Conservation (phyloP, 2,797 vertebrate species). For the Acestrorhynchus altus region DNA sequence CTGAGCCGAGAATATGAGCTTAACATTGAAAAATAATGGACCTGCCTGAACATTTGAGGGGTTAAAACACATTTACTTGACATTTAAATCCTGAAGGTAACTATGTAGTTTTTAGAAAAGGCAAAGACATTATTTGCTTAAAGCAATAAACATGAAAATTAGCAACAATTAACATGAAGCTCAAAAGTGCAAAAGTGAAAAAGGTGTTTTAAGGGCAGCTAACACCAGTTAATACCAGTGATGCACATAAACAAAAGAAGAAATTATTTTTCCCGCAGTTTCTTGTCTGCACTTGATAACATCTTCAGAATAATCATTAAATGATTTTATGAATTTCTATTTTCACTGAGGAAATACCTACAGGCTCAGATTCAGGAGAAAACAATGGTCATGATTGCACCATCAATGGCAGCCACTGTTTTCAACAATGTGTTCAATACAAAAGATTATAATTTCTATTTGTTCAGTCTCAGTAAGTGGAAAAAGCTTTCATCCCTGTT, state of each 20-base stretch:
- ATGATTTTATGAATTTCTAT: slow-evolving; percentile 2
- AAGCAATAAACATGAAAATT: background rate
- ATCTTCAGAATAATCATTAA: background rate
- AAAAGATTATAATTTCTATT: no score
- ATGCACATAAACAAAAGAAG: background rate
- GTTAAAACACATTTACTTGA: background rate
- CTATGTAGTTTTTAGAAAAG: background rate
- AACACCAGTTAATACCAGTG: background rate
- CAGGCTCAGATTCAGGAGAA: background rate
- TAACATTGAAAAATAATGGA: background rate
- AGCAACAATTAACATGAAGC: background rate
- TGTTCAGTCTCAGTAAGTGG: background rate
- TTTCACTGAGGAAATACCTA: background rate
- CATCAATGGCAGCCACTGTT: background rate
- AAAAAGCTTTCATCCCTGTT: background rate
- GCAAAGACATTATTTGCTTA: background rate
- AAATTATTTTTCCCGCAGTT: background rate
- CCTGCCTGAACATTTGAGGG: background rate
- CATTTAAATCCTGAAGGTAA: background rate
- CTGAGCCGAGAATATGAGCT: no score
- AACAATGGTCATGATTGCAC: background rate
- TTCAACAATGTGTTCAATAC: no score
- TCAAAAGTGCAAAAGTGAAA: background rate
- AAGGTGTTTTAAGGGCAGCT: background rate
- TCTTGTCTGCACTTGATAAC: no score